Base-by-base conservation (phyloP, 2,888 invertebrate species). In the Odontocolon sp. region DNA sequence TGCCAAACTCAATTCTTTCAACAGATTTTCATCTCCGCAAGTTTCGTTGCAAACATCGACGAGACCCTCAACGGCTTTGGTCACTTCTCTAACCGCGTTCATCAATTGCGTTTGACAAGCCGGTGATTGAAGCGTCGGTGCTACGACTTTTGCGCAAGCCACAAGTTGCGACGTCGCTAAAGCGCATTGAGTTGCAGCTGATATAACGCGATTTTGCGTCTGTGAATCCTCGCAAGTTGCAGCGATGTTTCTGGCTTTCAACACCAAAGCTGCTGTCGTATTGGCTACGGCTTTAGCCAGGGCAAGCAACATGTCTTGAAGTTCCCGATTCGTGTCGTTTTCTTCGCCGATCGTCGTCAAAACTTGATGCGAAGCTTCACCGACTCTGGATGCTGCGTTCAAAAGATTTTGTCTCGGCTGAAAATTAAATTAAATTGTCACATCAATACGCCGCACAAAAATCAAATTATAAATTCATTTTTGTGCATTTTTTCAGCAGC, bases 281-380 rank as follows among this genome's bases (percentile, higher is more conserved):
- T 99, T 99, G 42, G 99, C 99, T 28, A 99, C 99, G 0, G 97
- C 97, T 91, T 99, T 99, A 3, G 99, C 99, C 81, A 99, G 92
- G 0, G 97, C 96, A 21, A 99, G 92, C 0, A 99, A 93, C 91
- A 97, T 96, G 84, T 99, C 99, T 92, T 94, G 95, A 0, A 96
- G 92, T 84, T 97, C 97, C 83, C 95, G 94, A 89, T 95, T 95
- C 80, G 95, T 94, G 9, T 94, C 94, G n/a, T 96, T 96, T 76
- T 97, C 97, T 86, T 98, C 97, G 11, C 97, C 97, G 89, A 98
- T 98, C 64, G 97, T 97, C 85, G 96, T 94, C 63, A 99, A 93
- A 0, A 99, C 97, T 85, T 96, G 95, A 54, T 98, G 97, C 72
- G 98, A 98, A 0, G 98, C 98, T 90, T 99, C 99, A 6, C 99